A percentile compares a stretch with the other conserved stretches of the same genome.
Conservation (phyloP, 2,113 vertebrate species). For the Corydoras maculifer region DNA sequence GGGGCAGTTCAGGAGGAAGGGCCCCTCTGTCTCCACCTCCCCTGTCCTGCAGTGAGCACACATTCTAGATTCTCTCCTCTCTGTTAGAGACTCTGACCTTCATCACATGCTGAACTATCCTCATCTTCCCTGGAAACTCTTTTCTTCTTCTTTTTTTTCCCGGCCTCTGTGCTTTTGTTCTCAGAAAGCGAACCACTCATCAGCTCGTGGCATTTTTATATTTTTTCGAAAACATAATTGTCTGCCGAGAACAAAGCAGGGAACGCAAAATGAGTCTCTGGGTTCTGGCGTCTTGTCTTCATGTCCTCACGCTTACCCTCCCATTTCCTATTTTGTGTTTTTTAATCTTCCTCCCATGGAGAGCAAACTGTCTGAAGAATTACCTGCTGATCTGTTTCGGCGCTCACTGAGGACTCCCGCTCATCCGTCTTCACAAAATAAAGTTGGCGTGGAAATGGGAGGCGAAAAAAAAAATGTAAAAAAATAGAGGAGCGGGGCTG, state of each 20-base stretch:
- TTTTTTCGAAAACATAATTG: slow-evolving; percentile 23
- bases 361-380: slow-evolving; percentile 28
- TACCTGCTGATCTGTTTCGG: slow-evolving; percentile 36
- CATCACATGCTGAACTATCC: background rate
- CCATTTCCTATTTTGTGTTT: slow-evolving; percentile 3
- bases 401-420: slow-evolving; percentile 9
- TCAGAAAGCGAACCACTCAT: slow-evolving; percentile 27
- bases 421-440: background rate
- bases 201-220: slow-evolving; percentile 12
- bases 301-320: slow-evolving; percentile 4
- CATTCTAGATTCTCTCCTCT: background rate
- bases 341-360: slow-evolving; percentile 28
- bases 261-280: slow-evolving; percentile 21
- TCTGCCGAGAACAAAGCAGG: slow-evolving; percentile 32
- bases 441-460: slow-evolving; percentile 9
- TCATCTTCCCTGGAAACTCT: slow-evolving; percentile 6
- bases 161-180: slow-evolving; percentile 12
- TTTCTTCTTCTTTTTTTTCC: slow-evolving; percentile 9
- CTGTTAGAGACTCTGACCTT: slow-evolving; percentile 11
- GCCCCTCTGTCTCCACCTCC: too few relatives aligned
- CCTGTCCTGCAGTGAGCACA: too few relatives aligned
- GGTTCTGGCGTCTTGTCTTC: slow-evolving; percentile 2
- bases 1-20: too few relatives aligned
- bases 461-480: too few relatives aligned
- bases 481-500: too few relatives aligned